Evolutionary conservation across 2,888 invertebrate genomes (phyloP).

Genomic region (Drosophila vallismaia): DNA sequence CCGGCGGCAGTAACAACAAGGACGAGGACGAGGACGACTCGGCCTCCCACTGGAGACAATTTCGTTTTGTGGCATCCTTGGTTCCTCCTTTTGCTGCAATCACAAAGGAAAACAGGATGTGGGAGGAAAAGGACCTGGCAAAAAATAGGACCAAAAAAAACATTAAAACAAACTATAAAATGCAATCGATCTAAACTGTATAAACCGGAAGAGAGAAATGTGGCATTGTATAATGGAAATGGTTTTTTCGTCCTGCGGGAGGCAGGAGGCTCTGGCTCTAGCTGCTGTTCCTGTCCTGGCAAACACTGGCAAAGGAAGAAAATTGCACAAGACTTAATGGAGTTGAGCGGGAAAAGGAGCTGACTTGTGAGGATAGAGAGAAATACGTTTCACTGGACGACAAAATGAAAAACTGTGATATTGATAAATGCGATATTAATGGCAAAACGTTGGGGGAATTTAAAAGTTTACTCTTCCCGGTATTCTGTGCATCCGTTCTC

Average conservation of each 20-base stretch:
- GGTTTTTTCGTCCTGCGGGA: slow-evolving; percentile 39
- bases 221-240: slow-evolving; percentile 78
- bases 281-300: slow-evolving; percentile 22
- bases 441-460: slow-evolving; percentile 71
- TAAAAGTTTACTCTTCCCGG: slow-evolving; percentile 58
- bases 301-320: slow-evolving; percentile 52
- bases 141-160: slow-evolving; percentile 20
- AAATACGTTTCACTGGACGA: slow-evolving; percentile 64
- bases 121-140: slow-evolving; percentile 18
- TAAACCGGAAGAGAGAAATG: slow-evolving; percentile 78
- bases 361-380: slow-evolving; percentile 41
- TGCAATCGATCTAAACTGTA: slow-evolving; percentile 79
- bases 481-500: slow-evolving; percentile 31
- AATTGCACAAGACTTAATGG: slow-evolving; percentile 57
- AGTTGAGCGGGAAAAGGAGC: slow-evolving; percentile 24
- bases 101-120: slow-evolving; percentile 39
- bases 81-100: slow-evolving; percentile 23
- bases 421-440: slow-evolving; percentile 78
- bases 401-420: slow-evolving; percentile 78
- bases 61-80: slow-evolving; percentile 45
- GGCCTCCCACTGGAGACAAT: slow-evolving; percentile 61
- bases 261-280: neutral
- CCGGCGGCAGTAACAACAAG: slow-evolving; percentile 54
- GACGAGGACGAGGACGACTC: slow-evolving; percentile 23
- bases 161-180: slow-evolving; percentile 81